Percentiles rank a stretch among this genome's conserved stretches.
phyloP scores from a whole-genome alignment of 2,888 invertebrate species.

The Limnephilus auricula region DNA sequence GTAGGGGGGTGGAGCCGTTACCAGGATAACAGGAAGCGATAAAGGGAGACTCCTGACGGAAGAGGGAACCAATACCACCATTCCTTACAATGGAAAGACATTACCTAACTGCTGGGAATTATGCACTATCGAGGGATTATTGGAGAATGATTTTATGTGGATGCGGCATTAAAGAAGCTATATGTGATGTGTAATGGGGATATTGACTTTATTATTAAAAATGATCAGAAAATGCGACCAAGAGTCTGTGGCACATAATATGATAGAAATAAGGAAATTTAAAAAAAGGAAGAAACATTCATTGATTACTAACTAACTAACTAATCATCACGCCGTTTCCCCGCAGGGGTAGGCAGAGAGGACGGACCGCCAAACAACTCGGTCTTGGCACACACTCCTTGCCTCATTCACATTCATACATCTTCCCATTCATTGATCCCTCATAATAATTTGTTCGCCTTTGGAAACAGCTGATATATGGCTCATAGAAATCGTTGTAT shows the following conservation, averaged over 20 bases:
- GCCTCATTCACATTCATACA: too few relatives aligned
- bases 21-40: constrained; percentile 77
- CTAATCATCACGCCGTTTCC: too few relatives aligned
- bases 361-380: too few relatives aligned
- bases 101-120: constrained; percentile 38
- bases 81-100: constrained; percentile 46
- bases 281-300: background rate
- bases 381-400: too few relatives aligned
- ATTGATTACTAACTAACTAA: too few relatives aligned
- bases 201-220: background rate
- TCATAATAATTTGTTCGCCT: too few relatives aligned
- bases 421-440: too few relatives aligned
- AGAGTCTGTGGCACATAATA: background rate
- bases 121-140: constrained; percentile 36
- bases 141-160: constrained; percentile 8
- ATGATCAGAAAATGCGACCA: background rate
- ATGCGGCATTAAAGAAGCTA: background rate
- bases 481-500: too few relatives aligned
- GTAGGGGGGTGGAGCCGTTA: constrained; percentile 59
- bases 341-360: too few relatives aligned
- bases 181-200: background rate
- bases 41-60: constrained; percentile 71
- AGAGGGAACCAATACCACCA: constrained; percentile 59
- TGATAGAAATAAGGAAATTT: background rate
- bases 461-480: too few relatives aligned